phyloP scores from a whole-genome alignment of 1,140 invertebrate species.

The Cepaea nemoralis region DNA sequence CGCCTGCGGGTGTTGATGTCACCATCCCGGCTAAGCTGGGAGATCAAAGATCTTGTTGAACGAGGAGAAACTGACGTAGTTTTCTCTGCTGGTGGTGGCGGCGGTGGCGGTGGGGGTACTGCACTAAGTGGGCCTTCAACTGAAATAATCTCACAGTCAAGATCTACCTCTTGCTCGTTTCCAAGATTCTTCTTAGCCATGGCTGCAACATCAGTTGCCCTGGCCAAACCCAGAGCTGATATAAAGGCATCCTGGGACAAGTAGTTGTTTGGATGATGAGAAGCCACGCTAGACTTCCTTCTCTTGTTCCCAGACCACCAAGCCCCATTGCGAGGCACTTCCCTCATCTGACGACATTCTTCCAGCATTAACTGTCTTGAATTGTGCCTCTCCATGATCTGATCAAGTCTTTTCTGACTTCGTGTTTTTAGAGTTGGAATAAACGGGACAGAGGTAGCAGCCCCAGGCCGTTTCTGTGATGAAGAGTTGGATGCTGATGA shows the following conservation, averaged over 20 bases:
- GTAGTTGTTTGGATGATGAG: slow-evolving; percentile 1
- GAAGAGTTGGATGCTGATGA: neutral
- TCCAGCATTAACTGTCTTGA: slow-evolving; percentile 16
- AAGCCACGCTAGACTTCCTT: neutral
- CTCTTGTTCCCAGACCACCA: slow-evolving; percentile 16
- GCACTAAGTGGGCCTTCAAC: slow-evolving; percentile 47
- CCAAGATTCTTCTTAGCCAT: slow-evolving; percentile 42
- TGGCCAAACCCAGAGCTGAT: slow-evolving; percentile 26
- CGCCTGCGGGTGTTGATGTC: slow-evolving; percentile 42
- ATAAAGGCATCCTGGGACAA: slow-evolving; percentile 39
- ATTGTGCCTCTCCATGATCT: slow-evolving; percentile 37
- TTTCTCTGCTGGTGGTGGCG: slow-evolving; percentile 25
- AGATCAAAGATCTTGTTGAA: slow-evolving; percentile 57
- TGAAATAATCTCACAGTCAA: slow-evolving; percentile 61
- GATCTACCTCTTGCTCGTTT: slow-evolving; percentile 48
- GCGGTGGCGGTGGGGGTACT: slow-evolving; percentile 11
- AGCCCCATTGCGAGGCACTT: slow-evolving; percentile 21
- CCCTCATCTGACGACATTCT: slow-evolving; percentile 30
- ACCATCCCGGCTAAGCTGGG: slow-evolving; percentile 55
- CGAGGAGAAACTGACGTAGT: slow-evolving; percentile 46
- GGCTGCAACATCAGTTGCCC: slow-evolving; percentile 36
- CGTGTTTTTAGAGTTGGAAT: slow-evolving; percentile 26
- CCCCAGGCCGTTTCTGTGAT: neutral
- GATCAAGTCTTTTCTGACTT: slow-evolving; percentile 35
- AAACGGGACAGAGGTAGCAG: neutral